Percentiles rank a stretch among this genome's conserved stretches.
phyloP scores from a whole-genome alignment of 2,797 vertebrate species.

The Girardinus metallicus region DNA sequence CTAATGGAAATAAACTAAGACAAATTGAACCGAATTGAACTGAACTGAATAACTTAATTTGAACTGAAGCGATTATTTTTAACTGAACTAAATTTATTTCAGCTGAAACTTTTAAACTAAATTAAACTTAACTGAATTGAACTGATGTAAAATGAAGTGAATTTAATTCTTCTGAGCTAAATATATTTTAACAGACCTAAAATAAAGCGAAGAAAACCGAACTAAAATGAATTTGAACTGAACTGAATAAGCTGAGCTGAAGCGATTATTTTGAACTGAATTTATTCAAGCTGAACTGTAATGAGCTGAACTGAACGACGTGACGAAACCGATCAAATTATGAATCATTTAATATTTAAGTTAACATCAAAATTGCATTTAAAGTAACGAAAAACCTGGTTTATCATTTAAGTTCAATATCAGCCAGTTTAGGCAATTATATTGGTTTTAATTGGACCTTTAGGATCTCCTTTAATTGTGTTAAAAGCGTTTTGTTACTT shows the following conservation, averaged over 20 bases:
- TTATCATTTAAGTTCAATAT: neutral
- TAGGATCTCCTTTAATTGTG: neutral
- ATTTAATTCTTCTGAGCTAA: neutral
- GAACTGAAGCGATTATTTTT: neutral
- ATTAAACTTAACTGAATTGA: neutral
- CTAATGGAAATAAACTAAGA: no score
- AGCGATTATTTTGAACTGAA: neutral
- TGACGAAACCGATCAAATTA: no score
- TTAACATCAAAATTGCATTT: neutral
- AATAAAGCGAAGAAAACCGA: no score
- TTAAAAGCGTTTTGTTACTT: neutral
- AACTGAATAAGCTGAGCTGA: no score
- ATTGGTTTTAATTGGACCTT: neutral
- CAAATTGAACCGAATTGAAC: no score
- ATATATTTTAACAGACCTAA: no score
- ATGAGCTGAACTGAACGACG: no score
- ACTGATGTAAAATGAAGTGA: no score
- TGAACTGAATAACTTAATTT: neutral
- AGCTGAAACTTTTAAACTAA: neutral
- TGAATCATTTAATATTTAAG: no score
- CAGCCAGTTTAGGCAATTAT: neutral
- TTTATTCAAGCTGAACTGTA: neutral
- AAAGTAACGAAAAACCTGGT: neutral
- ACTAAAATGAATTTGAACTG: no score
- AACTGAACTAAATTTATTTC: neutral